Base-by-base conservation (phyloP, 1,140 invertebrate species). In the Plutomurus gul region DNA sequence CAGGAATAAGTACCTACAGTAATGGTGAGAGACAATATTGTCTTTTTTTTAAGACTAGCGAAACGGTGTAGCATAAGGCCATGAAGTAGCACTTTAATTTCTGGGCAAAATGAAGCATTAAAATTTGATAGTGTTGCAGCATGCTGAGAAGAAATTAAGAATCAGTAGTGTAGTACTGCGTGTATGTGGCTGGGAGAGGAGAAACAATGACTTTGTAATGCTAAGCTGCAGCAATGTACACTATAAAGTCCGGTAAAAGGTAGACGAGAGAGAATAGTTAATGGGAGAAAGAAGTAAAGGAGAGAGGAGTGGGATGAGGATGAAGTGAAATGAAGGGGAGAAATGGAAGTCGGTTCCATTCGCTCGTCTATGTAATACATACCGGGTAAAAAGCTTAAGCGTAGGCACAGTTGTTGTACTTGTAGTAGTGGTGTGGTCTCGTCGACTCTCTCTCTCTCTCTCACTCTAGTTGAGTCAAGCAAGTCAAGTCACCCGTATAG, bases 311-410 rank as follows among this genome's bases (percentile, higher is more conserved):
- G 37, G 46, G 49, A 56, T 37, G 47, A 76, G 36, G 49, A 76
- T 51, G 30, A 76, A 51, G 39, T 77, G 30, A 77, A 77, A 77
- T 70, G 56, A 77, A 77, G 39, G 75, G 75, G 75, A 77, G 75
- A 77, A 65, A 76, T 56, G 49, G 16, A 51, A 56, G 46, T 56
- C 30, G 25, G 37, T 72, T 72, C 39, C 18, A n/a, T 39, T 40
- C 39, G 70, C 11, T 65, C 56, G 10, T 13, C 39, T 72, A 40
- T 40, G 18, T 27, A n/a, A 36, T 33, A 33, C 65, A 40, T 20
- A 20, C 36, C 18, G 36, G 70, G 70, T 27, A 72, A 43, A 72
- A 43, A 72, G 70, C 36, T 39, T 40, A 43, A 72, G 70, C 36
- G 11, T 6, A 22, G 70, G 36, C 36, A 65, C 56, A 65, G 56